A percentile compares a stretch with the other conserved stretches of the same genome.
phyloP scores from a whole-genome alignment of 2,797 vertebrate species.

The Hyperoplus immaculatus region DNA sequence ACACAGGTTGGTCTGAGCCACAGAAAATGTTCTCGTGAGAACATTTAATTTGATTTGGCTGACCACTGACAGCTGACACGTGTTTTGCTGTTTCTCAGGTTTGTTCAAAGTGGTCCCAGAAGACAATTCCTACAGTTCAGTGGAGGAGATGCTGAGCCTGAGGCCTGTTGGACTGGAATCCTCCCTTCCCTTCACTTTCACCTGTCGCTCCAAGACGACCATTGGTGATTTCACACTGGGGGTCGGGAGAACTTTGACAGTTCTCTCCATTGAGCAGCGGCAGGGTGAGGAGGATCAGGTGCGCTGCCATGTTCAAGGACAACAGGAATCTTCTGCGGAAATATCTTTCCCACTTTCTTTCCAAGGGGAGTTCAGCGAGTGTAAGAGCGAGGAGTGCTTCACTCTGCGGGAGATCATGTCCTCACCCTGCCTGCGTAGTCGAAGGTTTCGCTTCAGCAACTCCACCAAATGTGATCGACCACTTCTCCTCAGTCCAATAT shows the following conservation, averaged over 20 bases:
- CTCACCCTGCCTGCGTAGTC: conserved; percentile 55
- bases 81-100: conserved; percentile 76
- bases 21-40: background rate
- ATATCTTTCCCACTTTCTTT: conserved; percentile 76
- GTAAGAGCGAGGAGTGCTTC: conserved; percentile 66
- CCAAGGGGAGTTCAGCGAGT: conserved; percentile 79
- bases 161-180: conserved; percentile 59
- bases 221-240: conserved; percentile 71
- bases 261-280: conserved; percentile 70
- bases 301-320: conserved; percentile 76
- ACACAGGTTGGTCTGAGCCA: conserved; percentile 73
- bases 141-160: conserved; percentile 83
- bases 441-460: conserved; percentile 78
- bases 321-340: conserved; percentile 58
- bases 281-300: conserved; percentile 48
- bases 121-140: conserved; percentile 58
- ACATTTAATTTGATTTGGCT: background rate
- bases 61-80: background rate
- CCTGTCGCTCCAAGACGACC: conserved; percentile 68
- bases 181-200: conserved; percentile 82
- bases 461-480: conserved; percentile 27
- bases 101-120: conserved; percentile 83
- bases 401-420: conserved; percentile 84
- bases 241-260: conserved; percentile 63
- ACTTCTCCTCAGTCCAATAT: conserved; percentile 84